A percentile compares a stretch with the other conserved stretches of the same genome.
These are phyloP conservation scores for Lycia hirtaria DNA, from an alignment of 2,888 invertebrate genomes.

Conservation along the genomic window DNA sequence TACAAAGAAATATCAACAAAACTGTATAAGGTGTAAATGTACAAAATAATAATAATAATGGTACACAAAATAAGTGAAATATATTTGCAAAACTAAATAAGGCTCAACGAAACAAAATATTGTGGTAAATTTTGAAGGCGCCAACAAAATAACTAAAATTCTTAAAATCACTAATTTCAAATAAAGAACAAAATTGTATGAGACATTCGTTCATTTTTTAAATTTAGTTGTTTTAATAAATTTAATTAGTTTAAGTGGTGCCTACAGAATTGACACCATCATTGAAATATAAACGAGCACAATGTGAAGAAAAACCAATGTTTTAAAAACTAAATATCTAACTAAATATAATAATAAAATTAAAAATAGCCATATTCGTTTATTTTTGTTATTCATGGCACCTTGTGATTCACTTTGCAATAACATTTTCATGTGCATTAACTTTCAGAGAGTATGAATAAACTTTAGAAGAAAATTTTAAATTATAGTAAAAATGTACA, in stretches of 20 bases:
- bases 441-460: constrained; percentile 29
- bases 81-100: constrained; percentile 46
- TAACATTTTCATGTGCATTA: constrained; percentile 45
- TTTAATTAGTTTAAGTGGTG: too few relatives aligned
- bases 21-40: constrained; percentile 55
- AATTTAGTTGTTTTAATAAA: too few relatives aligned
- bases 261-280: too few relatives aligned
- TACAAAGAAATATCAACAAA: constrained; percentile 68
- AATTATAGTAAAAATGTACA: constrained; percentile 24
- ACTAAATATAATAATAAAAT: constrained; percentile 68
- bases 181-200: too few relatives aligned
- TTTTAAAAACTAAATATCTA: constrained; percentile 65
- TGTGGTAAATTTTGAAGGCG: too few relatives aligned
- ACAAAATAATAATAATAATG: constrained; percentile 44
- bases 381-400: constrained; percentile 72
- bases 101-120: constrained; percentile 67
- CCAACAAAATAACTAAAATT: too few relatives aligned
- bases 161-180: too few relatives aligned
- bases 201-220: too few relatives aligned
- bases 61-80: constrained; percentile 45
- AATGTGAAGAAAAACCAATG: constrained; percentile 68
- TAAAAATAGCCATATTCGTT: constrained; percentile 77
- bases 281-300: constrained; percentile 69
- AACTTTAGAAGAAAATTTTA: constrained; percentile 29
- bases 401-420: constrained; percentile 77